A percentile compares a stretch with the other conserved stretches of the same genome.
These are phyloP conservation scores for Lota lota DNA, from an alignment of 2,113 vertebrate species.

Conservation along the genomic window DNA sequence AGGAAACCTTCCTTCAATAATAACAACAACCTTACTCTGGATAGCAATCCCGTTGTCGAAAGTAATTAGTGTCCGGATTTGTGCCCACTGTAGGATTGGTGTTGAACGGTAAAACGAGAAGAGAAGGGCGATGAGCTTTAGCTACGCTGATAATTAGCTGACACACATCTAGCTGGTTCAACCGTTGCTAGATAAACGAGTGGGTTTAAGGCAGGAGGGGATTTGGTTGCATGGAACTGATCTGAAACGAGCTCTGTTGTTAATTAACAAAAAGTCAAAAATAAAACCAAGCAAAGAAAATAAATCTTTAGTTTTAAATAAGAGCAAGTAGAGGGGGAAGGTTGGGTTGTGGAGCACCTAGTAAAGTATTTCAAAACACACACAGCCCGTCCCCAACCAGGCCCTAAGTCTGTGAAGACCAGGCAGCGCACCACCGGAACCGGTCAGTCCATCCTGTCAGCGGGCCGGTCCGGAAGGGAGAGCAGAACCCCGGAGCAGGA, in stretches of 20 bases:
- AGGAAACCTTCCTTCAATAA: neutral
- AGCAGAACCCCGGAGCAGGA: constrained; percentile 12
- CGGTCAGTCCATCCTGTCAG: constrained; percentile 33
- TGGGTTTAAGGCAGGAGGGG: neutral
- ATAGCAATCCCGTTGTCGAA: constrained; percentile 14
- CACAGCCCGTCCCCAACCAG: constrained; percentile 32
- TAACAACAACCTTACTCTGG: constrained; percentile 9
- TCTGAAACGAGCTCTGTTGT: neutral
- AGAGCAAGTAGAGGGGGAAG: constrained; percentile 18
- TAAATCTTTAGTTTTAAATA: constrained; percentile 23
- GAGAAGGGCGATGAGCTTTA: too few species aligned
- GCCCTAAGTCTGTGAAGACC: constrained; percentile 44
- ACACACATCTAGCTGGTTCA: too few species aligned
- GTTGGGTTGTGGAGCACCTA: constrained; percentile 46
- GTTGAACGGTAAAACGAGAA: neutral
- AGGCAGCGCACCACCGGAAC: constrained; percentile 41
- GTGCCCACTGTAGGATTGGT: neutral
- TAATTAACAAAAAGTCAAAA: constrained; percentile 15
- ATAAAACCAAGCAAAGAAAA: constrained; percentile 23
- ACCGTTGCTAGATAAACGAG: neutral
- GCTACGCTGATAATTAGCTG: too few species aligned
- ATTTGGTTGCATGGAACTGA: neutral
- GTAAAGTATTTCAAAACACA: constrained; percentile 20
- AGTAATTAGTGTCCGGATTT: neutral
- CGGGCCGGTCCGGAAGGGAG: constrained; percentile 37